A percentile compares a stretch with the other conserved stretches of the same genome.
Evolutionary conservation across 2,888 invertebrate genomes (phyloP).

Genomic region (Eudemis profundana): DNA sequence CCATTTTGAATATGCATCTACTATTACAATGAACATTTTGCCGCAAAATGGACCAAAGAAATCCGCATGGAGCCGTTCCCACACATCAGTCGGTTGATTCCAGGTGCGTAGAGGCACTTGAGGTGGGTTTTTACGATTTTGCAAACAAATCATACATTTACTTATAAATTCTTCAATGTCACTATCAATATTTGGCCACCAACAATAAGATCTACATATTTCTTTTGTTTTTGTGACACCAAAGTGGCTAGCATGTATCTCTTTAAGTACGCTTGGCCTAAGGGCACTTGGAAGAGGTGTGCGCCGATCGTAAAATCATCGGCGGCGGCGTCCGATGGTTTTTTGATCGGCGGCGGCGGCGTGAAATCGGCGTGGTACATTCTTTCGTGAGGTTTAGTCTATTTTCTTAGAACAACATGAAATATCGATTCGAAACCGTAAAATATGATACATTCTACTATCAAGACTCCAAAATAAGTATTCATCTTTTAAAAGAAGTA

Average conservation of each 20-base stretch:
- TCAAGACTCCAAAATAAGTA: too few species aligned
- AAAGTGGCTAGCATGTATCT: constrained; percentile 41
- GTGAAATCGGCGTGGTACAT: too few species aligned
- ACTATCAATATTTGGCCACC: constrained; percentile 28
- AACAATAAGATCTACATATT: constrained; percentile 31
- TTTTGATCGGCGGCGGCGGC: too few species aligned
- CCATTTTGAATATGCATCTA: constrained; percentile 7
- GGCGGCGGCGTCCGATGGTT: too few species aligned
- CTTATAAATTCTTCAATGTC: constrained; percentile 26
- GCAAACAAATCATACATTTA: constrained; percentile 18
- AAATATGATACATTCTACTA: too few species aligned
- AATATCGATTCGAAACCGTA: too few species aligned
- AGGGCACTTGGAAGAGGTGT: constrained; percentile 36
- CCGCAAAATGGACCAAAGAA: neutral
- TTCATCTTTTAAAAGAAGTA: too few species aligned
- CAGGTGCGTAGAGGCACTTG: constrained; percentile 7
- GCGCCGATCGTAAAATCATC: too few species aligned
- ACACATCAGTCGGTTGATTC: constrained; percentile 25
- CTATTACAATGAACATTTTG: neutral
- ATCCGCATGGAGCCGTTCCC: constrained; percentile 43
- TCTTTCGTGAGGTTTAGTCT: too few species aligned
- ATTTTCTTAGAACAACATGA: too few species aligned
- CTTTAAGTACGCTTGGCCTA: constrained; percentile 25
- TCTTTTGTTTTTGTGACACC: constrained; percentile 39
- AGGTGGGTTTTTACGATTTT: neutral